Percentiles rank a stretch among this genome's conserved stretches.
phyloP scores from a whole-genome alignment of 1,140 invertebrate species.

The Zaprionus inermis region DNA sequence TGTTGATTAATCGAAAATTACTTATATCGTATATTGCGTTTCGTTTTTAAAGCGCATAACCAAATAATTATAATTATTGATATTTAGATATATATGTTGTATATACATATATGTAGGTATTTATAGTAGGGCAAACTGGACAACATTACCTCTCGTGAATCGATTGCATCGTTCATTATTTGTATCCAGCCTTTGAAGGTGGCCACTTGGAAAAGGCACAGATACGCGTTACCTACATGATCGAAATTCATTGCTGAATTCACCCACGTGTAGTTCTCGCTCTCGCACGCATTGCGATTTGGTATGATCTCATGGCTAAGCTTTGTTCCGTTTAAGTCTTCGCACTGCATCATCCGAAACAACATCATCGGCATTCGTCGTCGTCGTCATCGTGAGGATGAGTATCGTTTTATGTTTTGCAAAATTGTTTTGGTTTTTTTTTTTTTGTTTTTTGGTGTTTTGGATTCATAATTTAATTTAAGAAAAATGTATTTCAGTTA shows the following conservation, averaged over 20 bases:
- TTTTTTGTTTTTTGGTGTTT: conserved; percentile 57
- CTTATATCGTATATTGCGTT: conserved; percentile 41
- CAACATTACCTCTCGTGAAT: conserved; percentile 93
- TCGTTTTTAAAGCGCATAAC: conserved; percentile 41
- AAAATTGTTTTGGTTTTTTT: conserved; percentile 9
- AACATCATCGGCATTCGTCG: conserved; percentile 10
- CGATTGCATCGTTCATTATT: conserved; percentile 99
- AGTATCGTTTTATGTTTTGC: conserved; percentile 9
- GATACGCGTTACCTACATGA: conserved; percentile 98
- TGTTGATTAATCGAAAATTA: conserved; percentile 71
- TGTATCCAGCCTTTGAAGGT: conserved; percentile 98
- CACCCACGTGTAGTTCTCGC: conserved; percentile 97
- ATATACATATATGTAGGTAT: conserved; percentile 22
- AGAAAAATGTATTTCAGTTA: conserved; percentile 72
- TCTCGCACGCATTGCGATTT: conserved; percentile 91
- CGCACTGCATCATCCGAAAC: conserved; percentile 88
- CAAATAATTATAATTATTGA: conserved; percentile 28
- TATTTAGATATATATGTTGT: conserved; percentile 9
- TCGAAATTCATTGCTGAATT: conserved; percentile 99
- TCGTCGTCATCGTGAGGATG: conserved; percentile 27
- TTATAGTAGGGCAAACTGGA: conserved; percentile 33
- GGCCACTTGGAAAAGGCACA: conserved; percentile 99
- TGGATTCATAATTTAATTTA: conserved; percentile 42
- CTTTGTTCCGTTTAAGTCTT: conserved; percentile 92
- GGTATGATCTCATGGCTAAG: conserved; percentile 94